Evolutionary conservation across 1,140 invertebrate genomes (phyloP).

Genomic region (Aculops lycopersici): DNA sequence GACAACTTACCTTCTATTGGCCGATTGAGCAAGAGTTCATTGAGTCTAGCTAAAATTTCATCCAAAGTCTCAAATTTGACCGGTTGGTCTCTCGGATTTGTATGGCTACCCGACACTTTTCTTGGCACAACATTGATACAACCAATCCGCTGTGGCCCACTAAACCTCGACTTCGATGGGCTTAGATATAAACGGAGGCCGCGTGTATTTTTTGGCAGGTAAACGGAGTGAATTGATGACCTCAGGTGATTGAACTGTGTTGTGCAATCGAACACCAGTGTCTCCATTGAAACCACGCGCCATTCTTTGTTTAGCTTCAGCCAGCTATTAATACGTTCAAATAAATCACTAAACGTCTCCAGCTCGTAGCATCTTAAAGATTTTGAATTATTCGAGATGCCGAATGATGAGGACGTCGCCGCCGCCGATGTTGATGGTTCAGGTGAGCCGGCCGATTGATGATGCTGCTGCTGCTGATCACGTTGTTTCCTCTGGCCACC

Average conservation of each 20-base stretch:
- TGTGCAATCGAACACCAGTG: not conserved
- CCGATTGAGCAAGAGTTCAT: not conserved
- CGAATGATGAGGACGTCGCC: too few species aligned
- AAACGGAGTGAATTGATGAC: not conserved
- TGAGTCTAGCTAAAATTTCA: conserved; percentile 1
- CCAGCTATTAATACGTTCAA: conserved; percentile 1
- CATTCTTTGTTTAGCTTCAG: not conserved
- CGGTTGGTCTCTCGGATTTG: not conserved
- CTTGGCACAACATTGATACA: conserved; percentile 3
- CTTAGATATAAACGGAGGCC: not conserved
- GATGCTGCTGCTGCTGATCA: too few species aligned
- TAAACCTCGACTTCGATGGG: not conserved
- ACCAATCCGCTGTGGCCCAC: conserved; percentile 1
- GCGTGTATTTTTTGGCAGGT: not conserved
- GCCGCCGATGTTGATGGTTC: too few species aligned
- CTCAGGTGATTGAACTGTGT: not conserved
- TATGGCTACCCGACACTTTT: not conserved
- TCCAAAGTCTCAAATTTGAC: not conserved
- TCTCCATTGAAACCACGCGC: not conserved
- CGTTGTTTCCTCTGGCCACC: too few species aligned
- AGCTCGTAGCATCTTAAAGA: not conserved
- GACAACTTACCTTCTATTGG: not conserved
- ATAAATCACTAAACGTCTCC: conserved; percentile 1
- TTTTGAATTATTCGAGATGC: not conserved
- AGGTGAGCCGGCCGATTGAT: too few species aligned